A percentile compares a stretch with the other conserved stretches of the same genome.
These are phyloP conservation scores for Branchipolynoe longqiensis DNA, from an alignment of 2,888 invertebrate species.

Conservation along the genomic window DNA sequence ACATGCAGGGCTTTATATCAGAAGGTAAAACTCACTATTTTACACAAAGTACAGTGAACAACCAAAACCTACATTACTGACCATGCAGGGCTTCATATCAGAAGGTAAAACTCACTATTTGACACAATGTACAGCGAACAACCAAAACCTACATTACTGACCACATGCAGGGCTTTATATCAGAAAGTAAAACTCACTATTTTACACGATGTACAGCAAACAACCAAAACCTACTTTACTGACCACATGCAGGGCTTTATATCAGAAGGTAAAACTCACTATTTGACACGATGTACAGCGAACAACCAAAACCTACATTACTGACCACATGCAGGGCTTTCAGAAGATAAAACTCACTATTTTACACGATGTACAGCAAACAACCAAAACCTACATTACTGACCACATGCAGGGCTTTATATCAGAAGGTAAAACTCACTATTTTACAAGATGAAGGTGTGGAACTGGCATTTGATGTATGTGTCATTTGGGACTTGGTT, in stretches of 20 bases:
- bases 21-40: constrained; percentile 74
- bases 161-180: constrained; percentile 81
- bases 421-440: constrained; percentile 77
- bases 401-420: constrained; percentile 80
- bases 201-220: constrained; percentile 76
- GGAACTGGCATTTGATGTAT: too few species aligned
- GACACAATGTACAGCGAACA: too few species aligned
- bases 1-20: constrained; percentile 81
- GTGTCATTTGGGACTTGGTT: too few species aligned
- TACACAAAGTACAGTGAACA: constrained; percentile 76
- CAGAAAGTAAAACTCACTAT: constrained; percentile 81
- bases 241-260: constrained; percentile 80
- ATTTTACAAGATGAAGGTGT: constrained; percentile 73
- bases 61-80: too few species aligned
- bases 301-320: constrained; percentile 72
- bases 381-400: constrained; percentile 72
- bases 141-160: too few species aligned
- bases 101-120: too few species aligned
- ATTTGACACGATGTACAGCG: constrained; percentile 75
- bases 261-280: constrained; percentile 77
- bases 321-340: too few species aligned
- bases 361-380: constrained; percentile 76
- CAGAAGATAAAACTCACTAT: too few species aligned
- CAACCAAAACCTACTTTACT: constrained; percentile 72
- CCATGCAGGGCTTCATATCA: too few species aligned